Evolutionary conservation across 2,888 invertebrate genomes (phyloP), one percentile per base, ranked within the genome.

Genomic region (Cylindroiulus punctatus): DNA sequence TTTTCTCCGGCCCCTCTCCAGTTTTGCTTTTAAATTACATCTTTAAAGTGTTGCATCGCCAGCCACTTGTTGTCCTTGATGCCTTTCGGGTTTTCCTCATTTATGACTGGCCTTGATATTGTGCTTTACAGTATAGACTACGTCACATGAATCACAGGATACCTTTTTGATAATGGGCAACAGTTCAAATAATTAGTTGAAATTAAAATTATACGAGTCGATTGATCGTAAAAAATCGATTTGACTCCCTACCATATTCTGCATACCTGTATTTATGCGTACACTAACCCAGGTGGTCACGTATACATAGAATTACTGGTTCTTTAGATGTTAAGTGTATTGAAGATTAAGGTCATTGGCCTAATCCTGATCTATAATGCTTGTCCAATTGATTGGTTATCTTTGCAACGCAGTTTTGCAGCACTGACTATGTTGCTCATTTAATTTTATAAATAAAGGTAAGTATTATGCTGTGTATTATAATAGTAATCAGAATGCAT

Each of bases 21-120:
- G 65, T 22, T 22, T 65, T 26, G 76, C 42, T 40, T 81, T 65
- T 86, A 81, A 81, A 30, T 81, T 65, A 42, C 26, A 36, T 47
- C n/a, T 87, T 85, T 81, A 85, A 12, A 22, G 32, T 85, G n/a
- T 47, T 85, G 40, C 22, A 65, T 22, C 5, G 22, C 26, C 10
- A 65, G 65, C 65, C 65, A 65, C 65, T 65, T 22, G 65, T 26
- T 65, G 65, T 65, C 65, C 65, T 65, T 65, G 65, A 65, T 22
- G 65, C 22, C 65, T 65, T 65, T 65, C 4, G 7, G 65, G 65
- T 65, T 65, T 65, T 65, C 26, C 65, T 5, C 65, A 65, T 26
- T 65, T 65, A 26, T 65, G n/a, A 65, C 8, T 65, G 65, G 10
- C 65, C 65, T 65, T 65, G 65, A 82, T 36, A 26, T 86, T 42